Conservation (phyloP, 2,888 invertebrate species). For the Macaria liturata region DNA sequence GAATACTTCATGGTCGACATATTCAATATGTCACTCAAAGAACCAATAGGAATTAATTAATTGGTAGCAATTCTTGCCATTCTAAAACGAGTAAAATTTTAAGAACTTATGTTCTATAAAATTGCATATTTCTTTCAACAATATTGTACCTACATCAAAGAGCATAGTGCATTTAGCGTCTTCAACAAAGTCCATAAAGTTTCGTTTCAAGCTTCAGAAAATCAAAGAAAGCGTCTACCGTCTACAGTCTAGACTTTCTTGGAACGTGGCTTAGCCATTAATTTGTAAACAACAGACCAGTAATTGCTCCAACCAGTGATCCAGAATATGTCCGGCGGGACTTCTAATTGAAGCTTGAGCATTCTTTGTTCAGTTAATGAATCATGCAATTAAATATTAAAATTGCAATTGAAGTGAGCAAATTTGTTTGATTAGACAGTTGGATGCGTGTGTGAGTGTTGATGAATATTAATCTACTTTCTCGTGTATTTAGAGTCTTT, state of each 20-base stretch:
- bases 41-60: too few relatives aligned
- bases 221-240: slow-evolving; percentile 17
- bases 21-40: too few relatives aligned
- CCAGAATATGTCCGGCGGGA: slow-evolving; percentile 9
- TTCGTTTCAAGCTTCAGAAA: slow-evolving; percentile 5
- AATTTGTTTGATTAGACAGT: too few relatives aligned
- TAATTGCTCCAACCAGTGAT: slow-evolving; percentile 24
- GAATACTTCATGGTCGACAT: too few relatives aligned
- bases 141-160: not conserved
- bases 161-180: not conserved
- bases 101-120: too few relatives aligned
- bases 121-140: too few relatives aligned
- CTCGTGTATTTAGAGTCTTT: too few relatives aligned
- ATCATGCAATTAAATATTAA: slow-evolving; percentile 8
- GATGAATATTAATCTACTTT: too few relatives aligned
- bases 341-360: slow-evolving; percentile 14
- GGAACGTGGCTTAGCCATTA: slow-evolving; percentile 19
- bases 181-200: slow-evolving; percentile 6
- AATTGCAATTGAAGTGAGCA: not conserved
- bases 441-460: too few relatives aligned
- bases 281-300: slow-evolving; percentile 22
- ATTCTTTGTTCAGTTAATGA: slow-evolving; percentile 20
- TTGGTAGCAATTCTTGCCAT: too few relatives aligned
- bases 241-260: slow-evolving; percentile 9
- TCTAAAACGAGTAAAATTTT: too few relatives aligned